phyloP scores from a whole-genome alignment of 2,888 invertebrate species.

The Branchellion lobata region DNA sequence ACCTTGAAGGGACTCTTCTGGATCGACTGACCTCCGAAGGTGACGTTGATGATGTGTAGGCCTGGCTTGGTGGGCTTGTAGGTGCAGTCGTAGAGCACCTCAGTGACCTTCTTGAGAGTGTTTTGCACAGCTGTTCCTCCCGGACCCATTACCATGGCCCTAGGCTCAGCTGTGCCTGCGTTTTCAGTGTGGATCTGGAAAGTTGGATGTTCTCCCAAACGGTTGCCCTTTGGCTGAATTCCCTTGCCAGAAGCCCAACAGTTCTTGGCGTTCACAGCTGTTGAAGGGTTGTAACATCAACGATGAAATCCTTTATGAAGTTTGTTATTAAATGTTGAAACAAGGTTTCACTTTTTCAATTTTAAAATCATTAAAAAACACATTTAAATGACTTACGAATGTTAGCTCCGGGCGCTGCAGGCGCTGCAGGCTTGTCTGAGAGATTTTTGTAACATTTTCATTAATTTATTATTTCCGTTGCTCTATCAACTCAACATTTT shows the following conservation, averaged over 20 bases:
- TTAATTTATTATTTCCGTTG: too few species aligned
- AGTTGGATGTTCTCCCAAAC: conserved; percentile 78
- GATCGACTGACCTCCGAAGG: conserved; percentile 77
- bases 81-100: conserved; percentile 71
- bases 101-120: conserved; percentile 66
- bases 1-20: conserved; percentile 70
- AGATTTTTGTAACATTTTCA: too few species aligned
- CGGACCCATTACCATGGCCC: conserved; percentile 77
- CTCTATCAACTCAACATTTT: too few species aligned
- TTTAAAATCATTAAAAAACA: too few species aligned
- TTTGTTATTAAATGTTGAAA: neutral
- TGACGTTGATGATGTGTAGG: conserved; percentile 76
- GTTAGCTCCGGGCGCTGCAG: too few species aligned
- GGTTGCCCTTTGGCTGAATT: conserved; percentile 75
- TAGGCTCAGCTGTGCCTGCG: conserved; percentile 74
- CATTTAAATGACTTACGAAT: too few species aligned
- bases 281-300: too few species aligned
- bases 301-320: neutral
- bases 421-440: too few species aligned
- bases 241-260: conserved; percentile 81
- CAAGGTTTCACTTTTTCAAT: too few species aligned
- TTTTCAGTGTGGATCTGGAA: conserved; percentile 79
- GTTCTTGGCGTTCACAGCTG: conserved; percentile 75
- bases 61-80: conserved; percentile 78
- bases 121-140: conserved; percentile 72